These are phyloP conservation scores for Cerceris rybyensis DNA, from an alignment of 2,888 invertebrate genomes.

Conservation along the genomic window DNA sequence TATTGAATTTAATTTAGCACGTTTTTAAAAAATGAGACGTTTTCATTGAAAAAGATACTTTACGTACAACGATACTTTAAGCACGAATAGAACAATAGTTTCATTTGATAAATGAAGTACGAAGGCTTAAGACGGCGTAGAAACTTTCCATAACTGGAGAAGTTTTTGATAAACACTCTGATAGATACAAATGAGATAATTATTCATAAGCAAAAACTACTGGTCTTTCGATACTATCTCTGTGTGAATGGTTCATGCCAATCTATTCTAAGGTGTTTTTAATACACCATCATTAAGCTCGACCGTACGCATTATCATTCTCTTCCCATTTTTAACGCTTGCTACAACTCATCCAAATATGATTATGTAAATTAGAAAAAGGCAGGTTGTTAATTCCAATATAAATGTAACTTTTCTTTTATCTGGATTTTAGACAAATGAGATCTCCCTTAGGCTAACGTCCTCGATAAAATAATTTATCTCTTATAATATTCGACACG, in stretches of 20 bases:
- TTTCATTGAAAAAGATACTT: no score
- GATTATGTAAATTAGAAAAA: slow-evolving; percentile 39
- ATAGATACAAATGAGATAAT: slow-evolving; percentile 8
- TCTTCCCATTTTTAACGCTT: neutral
- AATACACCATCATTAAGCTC: neutral
- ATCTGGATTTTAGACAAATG: no score
- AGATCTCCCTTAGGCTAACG: no score
- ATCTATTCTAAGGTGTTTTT: neutral
- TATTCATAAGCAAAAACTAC: neutral
- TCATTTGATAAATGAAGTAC: neutral
- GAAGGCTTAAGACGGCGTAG: neutral
- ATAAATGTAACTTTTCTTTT: no score
- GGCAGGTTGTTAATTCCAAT: slow-evolving; percentile 4
- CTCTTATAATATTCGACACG: no score
- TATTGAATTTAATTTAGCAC: no score
- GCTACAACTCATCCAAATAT: neutral
- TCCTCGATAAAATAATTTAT: no score
- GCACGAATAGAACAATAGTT: neutral
- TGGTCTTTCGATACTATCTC: neutral
- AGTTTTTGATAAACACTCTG: neutral
- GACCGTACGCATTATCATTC: neutral
- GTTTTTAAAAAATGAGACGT: no score
- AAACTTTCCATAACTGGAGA: neutral
- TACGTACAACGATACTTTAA: no score
- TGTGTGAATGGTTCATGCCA: neutral